Conservation (phyloP, 2,113 vertebrate species). For the Corythoichthys haematopterus region DNA sequence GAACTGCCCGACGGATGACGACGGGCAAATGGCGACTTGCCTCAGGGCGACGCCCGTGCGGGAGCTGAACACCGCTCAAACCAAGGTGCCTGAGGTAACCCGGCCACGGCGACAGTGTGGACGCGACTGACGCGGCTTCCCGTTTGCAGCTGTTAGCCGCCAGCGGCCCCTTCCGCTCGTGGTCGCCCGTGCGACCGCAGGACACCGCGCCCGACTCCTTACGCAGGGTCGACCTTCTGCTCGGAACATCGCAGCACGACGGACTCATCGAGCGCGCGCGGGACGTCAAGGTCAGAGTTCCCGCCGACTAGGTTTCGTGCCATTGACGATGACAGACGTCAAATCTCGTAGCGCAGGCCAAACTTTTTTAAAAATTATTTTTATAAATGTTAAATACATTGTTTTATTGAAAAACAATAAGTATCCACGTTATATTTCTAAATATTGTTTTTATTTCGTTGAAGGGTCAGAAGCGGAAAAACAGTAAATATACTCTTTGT, state of each 20-base stretch:
- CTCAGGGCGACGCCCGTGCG: conserved; percentile 28
- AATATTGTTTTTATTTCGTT: too few relatives aligned
- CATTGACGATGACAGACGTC: too few relatives aligned
- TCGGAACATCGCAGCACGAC: conserved; percentile 45
- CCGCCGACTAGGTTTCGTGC: too few relatives aligned
- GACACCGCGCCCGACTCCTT: neutral
- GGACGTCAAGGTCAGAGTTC: conserved; percentile 49
- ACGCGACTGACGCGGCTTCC: neutral
- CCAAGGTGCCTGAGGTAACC: conserved; percentile 7
- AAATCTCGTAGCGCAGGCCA: too few relatives aligned
- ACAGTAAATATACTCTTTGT: too few relatives aligned
- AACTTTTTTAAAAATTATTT: too few relatives aligned
- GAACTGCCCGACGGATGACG: conserved; percentile 20
- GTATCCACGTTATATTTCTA: too few relatives aligned
- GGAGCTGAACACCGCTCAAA: conserved; percentile 51
- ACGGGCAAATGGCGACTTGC: conserved; percentile 27
- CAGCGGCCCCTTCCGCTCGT: conserved; percentile 51
- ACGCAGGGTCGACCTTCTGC: conserved; percentile 49
- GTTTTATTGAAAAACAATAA: too few relatives aligned
- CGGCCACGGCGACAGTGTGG: neutral
- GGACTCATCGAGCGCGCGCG: conserved; percentile 52
- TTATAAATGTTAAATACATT: too few relatives aligned
- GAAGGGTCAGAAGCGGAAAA: too few relatives aligned
- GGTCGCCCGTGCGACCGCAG: conserved; percentile 37
- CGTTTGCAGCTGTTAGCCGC: conserved; percentile 41